Base-by-base conservation (phyloP, 2,888 invertebrate genomes). In the Oithona nana region DNA sequence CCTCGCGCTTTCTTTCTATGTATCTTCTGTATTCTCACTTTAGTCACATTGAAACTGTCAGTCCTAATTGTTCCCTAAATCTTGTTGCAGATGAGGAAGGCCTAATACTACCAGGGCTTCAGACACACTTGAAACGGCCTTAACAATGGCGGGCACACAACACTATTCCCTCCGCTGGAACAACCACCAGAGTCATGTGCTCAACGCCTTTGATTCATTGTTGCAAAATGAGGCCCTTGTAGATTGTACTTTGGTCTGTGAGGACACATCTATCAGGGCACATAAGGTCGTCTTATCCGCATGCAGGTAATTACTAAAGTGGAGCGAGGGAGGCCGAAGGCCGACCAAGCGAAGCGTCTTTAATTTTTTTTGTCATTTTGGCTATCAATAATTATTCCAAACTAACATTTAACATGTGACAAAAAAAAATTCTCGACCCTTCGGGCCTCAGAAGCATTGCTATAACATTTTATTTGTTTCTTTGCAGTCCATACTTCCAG, bases 111-210 rank as follows among this genome's bases (percentile, higher is more conserved):
- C n/a, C n/a, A n/a, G n/a, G n/a, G n/a, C n/a, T n/a, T n/a, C n/a
- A n/a, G n/a, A n/a, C n/a, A n/a, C n/a, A n/a, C n/a, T n/a, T n/a
- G n/a, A n/a, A n/a, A n/a, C n/a, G n/a, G n/a, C n/a, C n/a, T n/a
- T n/a, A n/a, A n/a, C n/a, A n/a, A n/a, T n/a, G n/a, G n/a, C n/a
- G n/a, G n/a, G n/a, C n/a, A 39, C 8, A 2, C 61, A 61, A 72
- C 88, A 88, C 75, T 90, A 88, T 76, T 88, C 88, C 72, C 79
- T 90, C 71, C 81, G 88, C 75, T 92, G 90, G 90, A 88, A 88
- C 79, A 89, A 89, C 77, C 90, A 90, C 78, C 88, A 87, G 73
- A 81, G 81, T 68, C 88, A 90, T 74, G 82, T 92, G 71, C 79
- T 89, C 68, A 81, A 84, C 69, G 84, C 89, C 60, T 89, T 92